Base-by-base conservation (phyloP, 2,113 vertebrate genomes). In the Bubo blakistoni region DNA sequence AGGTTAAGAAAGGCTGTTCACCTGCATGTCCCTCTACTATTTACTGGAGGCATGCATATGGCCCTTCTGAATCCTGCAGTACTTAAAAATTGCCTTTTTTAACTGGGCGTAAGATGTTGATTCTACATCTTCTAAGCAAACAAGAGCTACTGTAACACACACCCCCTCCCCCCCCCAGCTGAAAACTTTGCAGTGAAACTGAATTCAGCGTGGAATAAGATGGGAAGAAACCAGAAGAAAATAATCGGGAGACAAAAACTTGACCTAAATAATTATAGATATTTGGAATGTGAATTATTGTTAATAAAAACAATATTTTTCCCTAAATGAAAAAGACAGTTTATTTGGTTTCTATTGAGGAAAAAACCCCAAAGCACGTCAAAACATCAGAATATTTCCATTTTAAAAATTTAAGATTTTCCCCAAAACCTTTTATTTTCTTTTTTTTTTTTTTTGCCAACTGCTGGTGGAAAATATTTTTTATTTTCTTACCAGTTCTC, bases 131-230 rank as follows among this genome's bases (percentile, higher is more conserved):
- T 79, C 55, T 67, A n/a, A 81, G 67, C 47, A 80, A 77, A 86
- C 62, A 88, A 73, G 30, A 81, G 49, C 34, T 21, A 38, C 26
- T 72, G 66, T n/a, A 85, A 47, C 11, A 67, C 44, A 44, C 16
- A 61, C 2, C 3, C 71, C 40, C 11, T 5, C 27, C 8, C 21
- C 3, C 9, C 21, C 0, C 9, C 11, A 32, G 26, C 7, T 55
- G 44, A 86, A 74, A 2, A 5, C 38, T 90, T 91, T 77, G 18
- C 59, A 86, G 55, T 88, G 40, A 63, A 92, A 84, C 38, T 81
- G 40, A 92, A 78, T 71, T 51, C 42, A 5, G 6, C 34, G 19
- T 86, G 34, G 27, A 92, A 74, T 78, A 67, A 79, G 29, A 54
- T 67, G 19, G 27, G 47, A 81, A 89, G 82, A 84, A 81, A 83